Conservation (phyloP, 1,140 invertebrate species). For the Neomicropteryx cornuta region DNA sequence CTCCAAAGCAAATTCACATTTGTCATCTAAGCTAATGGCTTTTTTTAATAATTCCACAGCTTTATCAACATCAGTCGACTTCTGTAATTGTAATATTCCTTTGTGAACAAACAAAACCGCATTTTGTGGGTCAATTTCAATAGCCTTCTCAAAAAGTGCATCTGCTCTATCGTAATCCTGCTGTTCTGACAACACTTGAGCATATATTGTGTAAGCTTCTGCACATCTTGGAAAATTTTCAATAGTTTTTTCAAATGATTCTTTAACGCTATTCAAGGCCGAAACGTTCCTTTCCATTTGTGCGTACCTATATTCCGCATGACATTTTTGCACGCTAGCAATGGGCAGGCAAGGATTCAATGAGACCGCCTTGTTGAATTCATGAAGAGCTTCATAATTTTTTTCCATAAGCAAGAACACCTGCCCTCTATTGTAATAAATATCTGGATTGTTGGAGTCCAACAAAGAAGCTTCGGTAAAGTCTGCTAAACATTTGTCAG, state of each 20-base stretch:
- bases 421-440: slow-evolving; percentile 66
- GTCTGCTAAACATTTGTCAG: slow-evolving; percentile 61
- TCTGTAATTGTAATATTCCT: slow-evolving; percentile 73
- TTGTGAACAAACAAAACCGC: slow-evolving; percentile 79
- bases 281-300: slow-evolving; percentile 45
- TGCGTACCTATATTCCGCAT: slow-evolving; percentile 68
- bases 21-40: slow-evolving; percentile 78
- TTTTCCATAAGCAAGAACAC: slow-evolving; percentile 72
- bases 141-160: slow-evolving; percentile 66
- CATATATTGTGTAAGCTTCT: slow-evolving; percentile 75
- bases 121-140: slow-evolving; percentile 75
- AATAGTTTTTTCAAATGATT: slow-evolving; percentile 62
- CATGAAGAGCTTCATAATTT: slow-evolving; percentile 62
- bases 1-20: slow-evolving; percentile 91
- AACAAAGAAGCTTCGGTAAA: slow-evolving; percentile 65
- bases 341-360: slow-evolving; percentile 74
- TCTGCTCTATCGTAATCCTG: slow-evolving; percentile 75
- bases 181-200: slow-evolving; percentile 73
- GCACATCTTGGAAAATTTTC: slow-evolving; percentile 71
- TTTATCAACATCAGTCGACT: slow-evolving; percentile 69
- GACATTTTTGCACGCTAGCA: slow-evolving; percentile 79
- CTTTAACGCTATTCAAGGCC: slow-evolving; percentile 41
- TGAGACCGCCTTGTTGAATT: slow-evolving; percentile 75
- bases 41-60: slow-evolving; percentile 67
- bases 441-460: slow-evolving; percentile 70